Evolutionary conservation across 30 jellyfish, hydroid and myxozoan species (phyloP).

Genomic region (Hydractinia echinata): DNA sequence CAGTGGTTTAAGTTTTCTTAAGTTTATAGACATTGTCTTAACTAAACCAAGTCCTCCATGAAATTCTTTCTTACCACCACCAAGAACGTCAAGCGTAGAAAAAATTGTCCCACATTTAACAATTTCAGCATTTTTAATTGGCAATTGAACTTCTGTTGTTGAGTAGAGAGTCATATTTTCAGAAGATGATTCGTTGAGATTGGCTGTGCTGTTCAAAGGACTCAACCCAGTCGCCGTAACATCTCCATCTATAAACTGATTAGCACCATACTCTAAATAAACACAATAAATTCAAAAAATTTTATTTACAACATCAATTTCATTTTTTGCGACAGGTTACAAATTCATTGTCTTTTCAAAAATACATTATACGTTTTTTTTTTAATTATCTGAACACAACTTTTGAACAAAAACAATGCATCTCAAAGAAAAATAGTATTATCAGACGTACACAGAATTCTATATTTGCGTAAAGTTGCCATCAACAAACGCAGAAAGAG

Average conservation of each 20-base stretch:
- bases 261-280: background rate
- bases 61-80: constrained; percentile 9
- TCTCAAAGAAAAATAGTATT: no score
- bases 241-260: background rate
- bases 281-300: no score
- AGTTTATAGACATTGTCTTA: background rate
- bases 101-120: constrained; percentile 17
- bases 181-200: background rate
- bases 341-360: no score
- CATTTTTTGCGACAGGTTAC: no score
- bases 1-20: background rate
- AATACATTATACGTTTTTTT: no score
- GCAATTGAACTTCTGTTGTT: background rate
- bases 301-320: no score
- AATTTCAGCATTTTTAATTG: background rate
- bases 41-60: constrained; percentile 14
- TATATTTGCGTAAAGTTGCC: no score
- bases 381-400: no score
- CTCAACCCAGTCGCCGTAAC: background rate
- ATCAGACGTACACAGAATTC: no score
- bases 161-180: background rate
- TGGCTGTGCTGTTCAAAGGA: background rate
- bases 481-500: no score
- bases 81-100: constrained; percentile 7
- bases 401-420: no score